These are phyloP conservation scores for Eriocheir sinensis DNA, from an alignment of 1,140 invertebrate genomes.

Conservation along the genomic window DNA sequence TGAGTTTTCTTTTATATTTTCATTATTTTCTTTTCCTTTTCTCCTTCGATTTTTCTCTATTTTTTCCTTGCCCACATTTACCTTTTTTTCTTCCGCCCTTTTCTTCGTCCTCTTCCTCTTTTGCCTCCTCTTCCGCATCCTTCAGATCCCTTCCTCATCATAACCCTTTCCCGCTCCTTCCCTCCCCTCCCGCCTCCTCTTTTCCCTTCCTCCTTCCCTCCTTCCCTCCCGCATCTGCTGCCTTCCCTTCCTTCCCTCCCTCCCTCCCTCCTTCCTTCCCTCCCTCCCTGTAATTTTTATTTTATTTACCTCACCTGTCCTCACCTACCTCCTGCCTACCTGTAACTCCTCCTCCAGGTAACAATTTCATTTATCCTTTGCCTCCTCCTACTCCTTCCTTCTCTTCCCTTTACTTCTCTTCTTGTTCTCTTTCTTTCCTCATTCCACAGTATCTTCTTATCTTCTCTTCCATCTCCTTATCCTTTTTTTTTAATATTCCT, in stretches of 20 bases:
- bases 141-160: not conserved
- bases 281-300: too few relatives aligned
- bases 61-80: not conserved
- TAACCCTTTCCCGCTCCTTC: not conserved
- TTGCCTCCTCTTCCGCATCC: not conserved
- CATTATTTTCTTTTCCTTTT: not conserved
- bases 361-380: too few relatives aligned
- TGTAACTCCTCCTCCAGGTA: too few relatives aligned
- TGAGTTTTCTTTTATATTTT: too few relatives aligned
- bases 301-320: too few relatives aligned
- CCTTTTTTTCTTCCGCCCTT: not conserved
- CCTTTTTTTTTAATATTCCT: not conserved
- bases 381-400: too few relatives aligned
- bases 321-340: too few relatives aligned
- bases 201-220: not conserved
- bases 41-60: not conserved
- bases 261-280: not conserved
- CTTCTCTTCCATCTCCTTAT: too few relatives aligned
- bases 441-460: not conserved
- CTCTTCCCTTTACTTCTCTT: not conserved
- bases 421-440: too few relatives aligned
- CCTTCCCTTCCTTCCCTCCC: not conserved
- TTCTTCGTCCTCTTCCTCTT: not conserved
- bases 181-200: not conserved
- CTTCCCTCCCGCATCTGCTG: not conserved